Percentiles rank a stretch among this genome's conserved stretches.
phyloP scores from a whole-genome alignment of 2,113 vertebrate species.

The Takifugu flavidus region DNA sequence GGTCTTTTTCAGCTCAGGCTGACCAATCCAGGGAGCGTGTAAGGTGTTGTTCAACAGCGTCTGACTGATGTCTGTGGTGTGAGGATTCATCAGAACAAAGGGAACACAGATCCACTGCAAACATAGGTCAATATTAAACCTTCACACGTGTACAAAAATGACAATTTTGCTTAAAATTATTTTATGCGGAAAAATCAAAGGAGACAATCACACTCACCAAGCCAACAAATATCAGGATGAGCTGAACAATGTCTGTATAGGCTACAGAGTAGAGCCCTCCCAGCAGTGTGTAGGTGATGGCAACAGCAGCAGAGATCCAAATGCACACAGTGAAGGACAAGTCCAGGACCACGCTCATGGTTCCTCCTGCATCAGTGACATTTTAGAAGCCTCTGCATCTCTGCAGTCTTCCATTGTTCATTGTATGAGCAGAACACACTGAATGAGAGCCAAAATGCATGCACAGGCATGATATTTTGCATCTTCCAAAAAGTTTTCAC shows the following conservation, averaged over 20 bases:
- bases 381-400: background rate
- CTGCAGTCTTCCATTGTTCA: background rate
- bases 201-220: slow-evolving; percentile 44
- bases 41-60: slow-evolving; percentile 43
- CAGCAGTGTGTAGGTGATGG: slow-evolving; percentile 66
- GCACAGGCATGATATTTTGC: no score
- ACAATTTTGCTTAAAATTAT: background rate
- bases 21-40: slow-evolving; percentile 48
- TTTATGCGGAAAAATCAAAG: background rate
- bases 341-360: slow-evolving; percentile 64
- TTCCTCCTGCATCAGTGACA: slow-evolving; percentile 45
- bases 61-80: slow-evolving; percentile 17
- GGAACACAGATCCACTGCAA: slow-evolving; percentile 35
- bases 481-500: no score
- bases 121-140: background rate
- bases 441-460: background rate
- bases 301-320: slow-evolving; percentile 64
- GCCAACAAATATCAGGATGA: slow-evolving; percentile 62
- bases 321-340: slow-evolving; percentile 51
- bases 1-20: background rate
- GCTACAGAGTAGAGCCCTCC: slow-evolving; percentile 72
- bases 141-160: background rate
- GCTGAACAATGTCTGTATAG: slow-evolving; percentile 66
- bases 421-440: background rate
- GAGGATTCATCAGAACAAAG: slow-evolving; percentile 38